Evolutionary conservation across 2,888 invertebrate genomes (phyloP).

Genomic region (Archaeoteleia sp.): DNA sequence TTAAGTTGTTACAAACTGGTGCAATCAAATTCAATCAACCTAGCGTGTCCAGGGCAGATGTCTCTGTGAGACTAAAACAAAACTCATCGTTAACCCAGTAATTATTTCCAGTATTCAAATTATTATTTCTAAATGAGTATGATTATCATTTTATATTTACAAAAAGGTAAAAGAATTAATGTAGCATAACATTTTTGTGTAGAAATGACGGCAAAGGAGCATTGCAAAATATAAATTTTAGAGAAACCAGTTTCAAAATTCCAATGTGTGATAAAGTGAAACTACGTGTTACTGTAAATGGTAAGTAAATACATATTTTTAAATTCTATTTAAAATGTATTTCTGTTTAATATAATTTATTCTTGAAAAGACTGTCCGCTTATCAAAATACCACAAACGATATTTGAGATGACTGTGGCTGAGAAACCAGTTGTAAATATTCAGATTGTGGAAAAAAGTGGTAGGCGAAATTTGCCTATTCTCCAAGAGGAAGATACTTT

Average conservation of each 20-base stretch:
- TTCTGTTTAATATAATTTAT: slow-evolving; percentile 22
- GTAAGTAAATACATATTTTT: slow-evolving; percentile 38
- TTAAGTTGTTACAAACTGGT: slow-evolving; percentile 64
- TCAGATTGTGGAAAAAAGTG: slow-evolving; percentile 68
- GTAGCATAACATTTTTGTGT: no score
- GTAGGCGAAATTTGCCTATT: slow-evolving; percentile 69
- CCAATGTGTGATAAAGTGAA: slow-evolving; percentile 21
- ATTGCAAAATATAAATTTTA: no score
- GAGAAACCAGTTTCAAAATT: slow-evolving; percentile 13
- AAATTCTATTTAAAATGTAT: slow-evolving; percentile 8
- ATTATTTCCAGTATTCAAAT: slow-evolving; percentile 7
- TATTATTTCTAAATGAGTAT: slow-evolving; percentile 2
- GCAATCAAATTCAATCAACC: slow-evolving; percentile 65
- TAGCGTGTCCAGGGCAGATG: slow-evolving; percentile 52
- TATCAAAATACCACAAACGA: slow-evolving; percentile 61
- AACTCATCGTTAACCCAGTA: slow-evolving; percentile 57
- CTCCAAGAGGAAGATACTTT: slow-evolving; percentile 69
- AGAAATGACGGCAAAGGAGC: no score
- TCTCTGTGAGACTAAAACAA: slow-evolving; percentile 53
- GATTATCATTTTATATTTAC: not conserved
- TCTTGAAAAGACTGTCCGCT: slow-evolving; percentile 61
- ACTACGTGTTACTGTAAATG: slow-evolving; percentile 37
- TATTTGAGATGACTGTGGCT: slow-evolving; percentile 62
- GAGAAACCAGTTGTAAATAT: slow-evolving; percentile 70
- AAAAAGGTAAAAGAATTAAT: slow-evolving; percentile 10